phyloP scores from a whole-genome alignment of 1,140 invertebrate genomes.

The Drosophila nigromelanica region DNA sequence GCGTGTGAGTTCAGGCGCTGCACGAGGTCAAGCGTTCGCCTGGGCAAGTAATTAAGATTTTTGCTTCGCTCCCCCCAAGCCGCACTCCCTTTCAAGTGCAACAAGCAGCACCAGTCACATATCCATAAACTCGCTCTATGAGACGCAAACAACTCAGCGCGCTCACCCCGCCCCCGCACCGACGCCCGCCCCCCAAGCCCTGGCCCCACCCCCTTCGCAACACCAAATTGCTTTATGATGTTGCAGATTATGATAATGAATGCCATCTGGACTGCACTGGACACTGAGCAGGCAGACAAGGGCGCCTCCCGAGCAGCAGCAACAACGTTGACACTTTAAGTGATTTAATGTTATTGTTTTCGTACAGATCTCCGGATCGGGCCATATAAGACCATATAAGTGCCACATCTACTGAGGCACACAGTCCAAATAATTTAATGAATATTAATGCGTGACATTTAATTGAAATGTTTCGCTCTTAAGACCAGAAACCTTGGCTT shows the following conservation, averaged over 20 bases:
- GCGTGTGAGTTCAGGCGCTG: slow-evolving; percentile 50
- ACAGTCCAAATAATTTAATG: slow-evolving; percentile 53
- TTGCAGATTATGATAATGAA: slow-evolving; percentile 83
- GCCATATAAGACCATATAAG: not conserved
- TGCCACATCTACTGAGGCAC: not conserved
- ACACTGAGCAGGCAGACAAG: slow-evolving; percentile 64
- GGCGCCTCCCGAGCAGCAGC: slow-evolving; percentile 29
- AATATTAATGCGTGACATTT: slow-evolving; percentile 56
- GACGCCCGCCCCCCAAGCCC: not conserved
- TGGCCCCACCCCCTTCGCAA: not conserved
- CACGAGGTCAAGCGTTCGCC: slow-evolving; percentile 71
- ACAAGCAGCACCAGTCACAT: slow-evolving; percentile 49
- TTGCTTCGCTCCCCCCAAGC: slow-evolving; percentile 18
- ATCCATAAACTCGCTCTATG: slow-evolving; percentile 58
- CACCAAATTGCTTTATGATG: slow-evolving; percentile 82
- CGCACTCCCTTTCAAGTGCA: slow-evolving; percentile 11
- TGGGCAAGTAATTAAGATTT: slow-evolving; percentile 81
- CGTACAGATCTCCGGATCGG: slow-evolving; percentile 7
- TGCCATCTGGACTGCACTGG: slow-evolving; percentile 79
- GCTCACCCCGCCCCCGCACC: not conserved
- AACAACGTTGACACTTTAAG: slow-evolving; percentile 79
- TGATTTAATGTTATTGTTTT: slow-evolving; percentile 83
- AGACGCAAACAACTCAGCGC: slow-evolving; percentile 60
- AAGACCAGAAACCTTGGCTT: not conserved
- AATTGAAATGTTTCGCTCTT: slow-evolving; percentile 55